Base-by-base conservation (phyloP, 1,140 invertebrate genomes). In the Lordiphosa clarofinis region DNA sequence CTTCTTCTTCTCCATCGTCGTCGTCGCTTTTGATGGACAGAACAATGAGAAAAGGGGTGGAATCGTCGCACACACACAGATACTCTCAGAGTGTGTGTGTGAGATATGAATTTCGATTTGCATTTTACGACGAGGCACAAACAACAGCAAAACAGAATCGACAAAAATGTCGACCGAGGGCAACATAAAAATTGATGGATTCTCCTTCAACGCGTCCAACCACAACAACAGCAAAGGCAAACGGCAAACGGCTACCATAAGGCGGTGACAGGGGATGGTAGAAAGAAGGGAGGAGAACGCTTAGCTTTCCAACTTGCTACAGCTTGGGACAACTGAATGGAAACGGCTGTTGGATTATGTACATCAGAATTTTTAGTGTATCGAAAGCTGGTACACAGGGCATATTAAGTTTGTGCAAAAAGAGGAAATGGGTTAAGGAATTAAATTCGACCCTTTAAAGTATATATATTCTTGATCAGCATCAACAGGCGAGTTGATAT, bases 41-140 rank as follows among this genome's bases (percentile, higher is more conserved):
- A 87, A 87, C 84, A 87, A 87, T 87, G 66, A 61, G 65, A 84
- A 87, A 87, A 87, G 84, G 84, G 84, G 84, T 87, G 84, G 84
- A 87, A 84, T 78, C 78, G 55, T 57, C 47, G 46, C 55, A 61
- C 56, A 68, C 56, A 58, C 56, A 58, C 39, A 42, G 39, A 44
- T 47, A 59, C 38, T 15, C 19, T 24, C 15, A 19, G 28, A 47
- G 31, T 43, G 33, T 46, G 63, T 60, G 43, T 74, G 50, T 57
- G 53, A 54, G 63, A 64, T 78, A 73, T 73, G 64, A 78, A 71
- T 73, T 84, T 84, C 78, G 78, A 87, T 87, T 86, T 87, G 82
- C 82, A 87, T 82, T 87, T 87, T 87, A 87, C 70, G 66, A 78
- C 62, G 50, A 31, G 28, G 28, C 28, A 31, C 71, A 56, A 49